Evolutionary conservation across 2,888 invertebrate genomes (phyloP), one percentile per base, ranked within the genome.

Genomic region (Cetonia aurata): DNA sequence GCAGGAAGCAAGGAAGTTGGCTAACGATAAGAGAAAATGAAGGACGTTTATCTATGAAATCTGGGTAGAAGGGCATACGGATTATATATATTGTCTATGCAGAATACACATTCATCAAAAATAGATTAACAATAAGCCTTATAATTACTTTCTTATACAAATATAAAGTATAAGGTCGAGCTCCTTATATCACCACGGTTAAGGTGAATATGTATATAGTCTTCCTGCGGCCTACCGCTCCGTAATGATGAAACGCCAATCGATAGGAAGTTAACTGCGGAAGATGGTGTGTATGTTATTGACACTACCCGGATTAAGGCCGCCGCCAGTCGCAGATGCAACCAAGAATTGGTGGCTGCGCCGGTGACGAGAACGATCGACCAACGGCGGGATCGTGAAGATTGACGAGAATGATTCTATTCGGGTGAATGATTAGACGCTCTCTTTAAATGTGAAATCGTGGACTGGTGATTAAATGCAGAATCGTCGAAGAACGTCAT

Each of bases 391-490:
- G 9, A 37, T 31, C 6, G 17, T 25, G 15, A 15, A 15, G 9
- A 15, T 8, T 33, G 6, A 56, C 6, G n/a, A 13, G 13, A 56
- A 15, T n/a, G 37, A 56, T 2, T 10, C 4, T 9, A 19, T 3
- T 10, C 19, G 52, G 19, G 8, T 17, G 12, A 52, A 8, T 3
- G 19, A 19, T 52, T 6, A 33, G 6, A 46, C 31, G 48, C 48
- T 33, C 62, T 48, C 48, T 62, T 62, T 62, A 48, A 62, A 48
- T 13, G 46, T 48, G 31, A 31, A 31, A 15, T 48, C n/a, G 17
- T 15, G 50, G 15, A 15, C 15, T 15, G 17, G 48, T 62, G 62
- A 62, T 62, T 62, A 62, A 62, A 62, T 48, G 48, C 13, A 33
- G 15, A 62, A 48, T 33, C 62, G 62, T 62, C 50, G 48, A 48